Base-by-base conservation (phyloP, 2,888 invertebrate genomes). In the Macrophya alboannulata region DNA sequence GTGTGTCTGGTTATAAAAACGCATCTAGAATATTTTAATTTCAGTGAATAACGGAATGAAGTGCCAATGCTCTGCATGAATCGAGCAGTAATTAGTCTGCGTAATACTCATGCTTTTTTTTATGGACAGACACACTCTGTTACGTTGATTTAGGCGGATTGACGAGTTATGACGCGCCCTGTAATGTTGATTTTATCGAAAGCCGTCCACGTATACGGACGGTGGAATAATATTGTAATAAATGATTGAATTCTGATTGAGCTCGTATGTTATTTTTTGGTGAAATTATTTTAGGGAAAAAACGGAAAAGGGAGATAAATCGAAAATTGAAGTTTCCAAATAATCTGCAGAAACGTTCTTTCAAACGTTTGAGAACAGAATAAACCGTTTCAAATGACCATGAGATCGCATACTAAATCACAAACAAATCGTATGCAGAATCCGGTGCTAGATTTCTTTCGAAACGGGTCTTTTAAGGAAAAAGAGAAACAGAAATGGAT, bases 161-260 rank as follows among this genome's bases (percentile, higher is more conserved):
- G 55, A 55, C 55, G 31, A 31, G 31, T 31, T 31, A 31, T 55
- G 55, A 55, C 55, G 55, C 8, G 17, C n/a, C n/a, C n/a, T n/a
- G 55, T n/a, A 55, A 55, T 8, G n/a, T 55, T n/a, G n/a, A n/a
- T 55, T 55, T 55, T 55, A 55, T 55, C n/a, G n/a, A n/a, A n/a
- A 55, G n/a, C 55, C 8, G 55, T 55, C 55, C 8, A 55, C 8
- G 31, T 31, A 55, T 55, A n/a, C n/a, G 55, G 8, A 55, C n/a
- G n/a, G 55, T 55, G n/a, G 6, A 55, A 55, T n/a, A 8, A 8
- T n/a, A 55, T n/a, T 55, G 55, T n/a, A 55, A n/a, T n/a, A 10
- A 55, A n/a, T 55, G 55, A 55, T 55, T 55, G 55, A 55, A 55
- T 55, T n/a, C 55, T 55, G 55, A 55, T 55, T 55, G 55, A 55